Evolutionary conservation across 1,140 invertebrate genomes (phyloP), one percentile per base, ranked within the genome.

Genomic region (Homalodisca vitripennis): DNA sequence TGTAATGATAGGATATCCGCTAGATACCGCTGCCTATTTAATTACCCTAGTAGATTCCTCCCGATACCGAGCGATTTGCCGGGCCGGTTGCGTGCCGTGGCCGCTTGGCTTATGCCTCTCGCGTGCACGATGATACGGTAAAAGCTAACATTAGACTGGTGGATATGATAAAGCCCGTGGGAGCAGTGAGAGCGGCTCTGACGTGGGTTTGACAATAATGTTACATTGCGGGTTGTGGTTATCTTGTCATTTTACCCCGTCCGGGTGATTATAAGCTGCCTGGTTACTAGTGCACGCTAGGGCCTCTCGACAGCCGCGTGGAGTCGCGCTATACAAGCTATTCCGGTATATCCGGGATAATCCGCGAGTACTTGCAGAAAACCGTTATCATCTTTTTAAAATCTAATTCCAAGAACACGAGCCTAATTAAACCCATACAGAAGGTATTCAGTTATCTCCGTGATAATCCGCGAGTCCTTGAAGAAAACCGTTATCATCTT

Each of bases 1-100:
- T 51, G n/a, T n/a, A 51, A 51, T 51, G 48, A 51, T 51, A 51
- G 48, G 48, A 51, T 51, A 51, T 51, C 48, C 48, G 48, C 48
- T 22, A 22, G 22, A 22, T 10, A 10, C 6, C 34, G 34, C 34
- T 20, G n/a, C n/a, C n/a, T n/a, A n/a, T 51, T 51, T 51, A 51
- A 51, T 51, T 51, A 51, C 22, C 22, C 48, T 17, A 14, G 48
- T 51, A 51, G 48, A 51, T 51, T 51, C 48, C 48, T 51, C 48
- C n/a, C n/a, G n/a, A n/a, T n/a, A n/a, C n/a, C n/a, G n/a, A n/a
- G 17, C 34, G 6, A 51, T 51, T 51, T 51, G 48, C 48, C 48
- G 6, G 34, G 34, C 6, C 34, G n/a, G n/a, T 51, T 20, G n/a
- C 48, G 48, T 51, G 48, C 48, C 6, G 17, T 51, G 3, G 48